Conservation (phyloP, 2,113 vertebrate species). For the Dolichallabes microphthalmus region DNA sequence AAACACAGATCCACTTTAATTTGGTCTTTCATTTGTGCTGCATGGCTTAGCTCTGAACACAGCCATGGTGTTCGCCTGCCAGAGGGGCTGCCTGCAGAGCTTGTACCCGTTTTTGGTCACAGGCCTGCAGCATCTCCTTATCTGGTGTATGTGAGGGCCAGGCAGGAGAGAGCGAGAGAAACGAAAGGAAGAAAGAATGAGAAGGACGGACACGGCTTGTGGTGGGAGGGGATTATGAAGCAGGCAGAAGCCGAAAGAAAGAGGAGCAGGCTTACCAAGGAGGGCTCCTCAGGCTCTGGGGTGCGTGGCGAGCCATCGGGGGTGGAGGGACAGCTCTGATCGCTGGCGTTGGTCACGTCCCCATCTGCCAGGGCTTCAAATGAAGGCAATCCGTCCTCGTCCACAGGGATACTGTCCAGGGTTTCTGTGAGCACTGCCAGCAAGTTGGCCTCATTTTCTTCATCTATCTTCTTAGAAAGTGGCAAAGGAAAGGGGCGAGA, state of each 20-base stretch:
- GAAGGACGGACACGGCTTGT: conserved; percentile 35
- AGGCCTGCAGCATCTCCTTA: conserved; percentile 48
- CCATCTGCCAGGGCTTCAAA: conserved; percentile 98
- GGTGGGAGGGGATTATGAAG: conserved; percentile 26
- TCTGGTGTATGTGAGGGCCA: conserved; percentile 44
- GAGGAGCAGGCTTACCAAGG: conserved; percentile 84
- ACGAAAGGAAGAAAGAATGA: conserved; percentile 14
- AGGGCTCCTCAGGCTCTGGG: conserved; percentile 96
- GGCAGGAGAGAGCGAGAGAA: conserved; percentile 56
- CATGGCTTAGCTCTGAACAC: conserved; percentile 34
- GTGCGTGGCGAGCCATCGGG: conserved; percentile 87
- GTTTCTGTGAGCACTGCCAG: conserved; percentile 98
- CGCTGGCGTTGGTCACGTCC: conserved; percentile 96
- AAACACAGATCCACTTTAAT: conserved; percentile 40
- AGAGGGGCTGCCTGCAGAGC: conserved; percentile 30
- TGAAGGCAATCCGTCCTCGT: conserved; percentile 98
- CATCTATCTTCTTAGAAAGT: conserved; percentile 94
- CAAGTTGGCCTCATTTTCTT: conserved; percentile 98
- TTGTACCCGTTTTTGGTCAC: conserved; percentile 52
- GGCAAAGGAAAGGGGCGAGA: conserved; percentile 49
- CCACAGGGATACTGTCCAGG: conserved; percentile 98
- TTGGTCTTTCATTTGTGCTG: conserved; percentile 35
- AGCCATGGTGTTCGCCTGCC: conserved; percentile 21
- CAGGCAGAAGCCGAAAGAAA: conserved; percentile 10
- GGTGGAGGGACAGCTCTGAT: conserved; percentile 89